Conservation (phyloP, 53 echinoderm and acorn worm genomes). For the Hippasteria phrygiana region DNA sequence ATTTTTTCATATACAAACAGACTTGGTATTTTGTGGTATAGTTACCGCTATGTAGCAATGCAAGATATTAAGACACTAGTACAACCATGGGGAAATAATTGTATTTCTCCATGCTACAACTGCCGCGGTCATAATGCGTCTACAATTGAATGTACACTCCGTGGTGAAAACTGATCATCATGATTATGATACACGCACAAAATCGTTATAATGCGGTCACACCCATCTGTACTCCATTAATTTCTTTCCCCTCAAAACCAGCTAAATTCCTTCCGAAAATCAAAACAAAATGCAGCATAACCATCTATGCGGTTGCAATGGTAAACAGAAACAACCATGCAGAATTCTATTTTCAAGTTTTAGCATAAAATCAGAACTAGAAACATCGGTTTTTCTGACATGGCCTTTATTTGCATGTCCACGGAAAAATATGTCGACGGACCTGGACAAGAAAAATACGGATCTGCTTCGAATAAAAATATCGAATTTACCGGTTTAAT, state of each 20-base stretch:
- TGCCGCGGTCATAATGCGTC: no score
- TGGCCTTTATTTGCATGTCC: conserved; percentile 61
- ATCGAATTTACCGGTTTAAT: conserved; percentile 8
- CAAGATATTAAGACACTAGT: no score
- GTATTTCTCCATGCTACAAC: no score
- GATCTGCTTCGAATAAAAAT: background rate
- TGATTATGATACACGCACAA: no score
- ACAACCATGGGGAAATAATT: no score
- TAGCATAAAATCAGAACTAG: conserved; percentile 30
- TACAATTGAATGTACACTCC: no score
- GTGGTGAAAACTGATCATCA: no score
- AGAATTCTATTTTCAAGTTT: background rate
- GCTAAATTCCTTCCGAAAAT: background rate
- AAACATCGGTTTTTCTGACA: conserved; percentile 59
- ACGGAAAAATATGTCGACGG: background rate
- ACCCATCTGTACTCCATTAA: background rate
- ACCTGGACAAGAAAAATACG: conserved; percentile 26
- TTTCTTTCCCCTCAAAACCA: background rate
- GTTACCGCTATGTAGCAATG: no score
- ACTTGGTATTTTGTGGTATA: no score
- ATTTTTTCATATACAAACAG: no score
- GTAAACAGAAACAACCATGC: background rate
- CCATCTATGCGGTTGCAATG: background rate
- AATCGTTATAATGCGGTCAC: no score
- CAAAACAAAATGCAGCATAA: background rate